Evolutionary conservation across 2,113 vertebrate genomes (phyloP).

Genomic region (Ctenomys sociabilis): DNA sequence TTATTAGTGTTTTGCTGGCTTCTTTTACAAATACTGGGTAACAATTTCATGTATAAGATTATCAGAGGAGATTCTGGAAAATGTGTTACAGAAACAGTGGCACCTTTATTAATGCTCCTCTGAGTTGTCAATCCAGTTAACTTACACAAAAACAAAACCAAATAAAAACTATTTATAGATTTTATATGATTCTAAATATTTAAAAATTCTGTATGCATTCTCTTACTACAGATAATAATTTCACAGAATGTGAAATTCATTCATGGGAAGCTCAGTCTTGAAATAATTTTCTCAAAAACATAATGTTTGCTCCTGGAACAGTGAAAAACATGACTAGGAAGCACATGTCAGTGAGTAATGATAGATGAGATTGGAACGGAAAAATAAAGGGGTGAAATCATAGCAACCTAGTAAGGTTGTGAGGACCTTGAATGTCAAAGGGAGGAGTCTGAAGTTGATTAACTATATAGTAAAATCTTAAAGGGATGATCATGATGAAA

Average conservation of each 20-base stretch:
- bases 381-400: background rate
- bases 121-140: background rate
- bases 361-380: background rate
- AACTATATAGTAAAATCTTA: background rate
- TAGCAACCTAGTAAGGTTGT: background rate
- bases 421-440: background rate
- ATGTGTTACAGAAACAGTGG: background rate
- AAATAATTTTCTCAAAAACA: background rate
- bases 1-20: background rate
- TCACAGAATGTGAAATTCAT: background rate
- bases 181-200: background rate
- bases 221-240: slow-evolving; percentile 1
- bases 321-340: background rate
- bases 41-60: background rate
- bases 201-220: background rate
- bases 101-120: background rate
- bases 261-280: background rate
- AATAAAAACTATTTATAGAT: background rate
- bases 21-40: background rate
- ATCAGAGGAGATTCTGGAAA: background rate
- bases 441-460: background rate
- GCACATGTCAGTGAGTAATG: background rate
- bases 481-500: background rate
- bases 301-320: background rate
- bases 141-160: background rate